A percentile compares a stretch with the other conserved stretches of the same genome.
Conservation (phyloP, 2,888 invertebrate species). For the Piscicola geometra region DNA sequence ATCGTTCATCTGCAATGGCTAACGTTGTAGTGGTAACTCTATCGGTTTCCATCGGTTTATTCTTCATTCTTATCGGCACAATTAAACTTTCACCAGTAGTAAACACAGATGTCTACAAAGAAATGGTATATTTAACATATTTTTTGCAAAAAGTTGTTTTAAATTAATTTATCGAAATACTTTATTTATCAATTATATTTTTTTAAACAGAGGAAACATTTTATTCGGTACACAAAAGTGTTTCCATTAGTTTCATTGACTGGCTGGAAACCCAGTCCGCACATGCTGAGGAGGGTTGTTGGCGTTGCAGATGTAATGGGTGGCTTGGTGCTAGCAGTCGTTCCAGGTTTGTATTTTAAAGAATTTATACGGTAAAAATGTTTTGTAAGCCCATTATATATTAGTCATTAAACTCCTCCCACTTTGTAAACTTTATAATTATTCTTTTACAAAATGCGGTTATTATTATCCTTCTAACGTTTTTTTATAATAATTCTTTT, state of each 20-base stretch:
- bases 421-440: background rate
- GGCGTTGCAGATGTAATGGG: conserved; percentile 53
- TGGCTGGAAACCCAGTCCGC: conserved; percentile 54
- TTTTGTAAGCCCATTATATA: background rate
- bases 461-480: background rate
- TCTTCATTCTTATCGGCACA: conserved; percentile 89
- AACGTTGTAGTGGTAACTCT: conserved; percentile 67
- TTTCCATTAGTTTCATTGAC: conserved; percentile 52
- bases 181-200: background rate
- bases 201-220: conserved; percentile 53
- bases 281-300: conserved; percentile 52
- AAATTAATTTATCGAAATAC: background rate
- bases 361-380: too few relatives aligned
- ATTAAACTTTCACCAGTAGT: conserved; percentile 85
- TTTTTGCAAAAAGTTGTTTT: background rate
- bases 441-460: too few relatives aligned
- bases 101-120: conserved; percentile 90
- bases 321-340: conserved; percentile 52
- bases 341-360: conserved; percentile 50
- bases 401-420: background rate
- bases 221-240: conserved; percentile 53
- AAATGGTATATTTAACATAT: conserved; percentile 71
- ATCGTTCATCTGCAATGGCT: conserved; percentile 38
- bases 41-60: conserved; percentile 82
- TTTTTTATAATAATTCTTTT: background rate